Base-by-base conservation (phyloP, 2,888 invertebrate genomes). In the Agrochola lychnidis region DNA sequence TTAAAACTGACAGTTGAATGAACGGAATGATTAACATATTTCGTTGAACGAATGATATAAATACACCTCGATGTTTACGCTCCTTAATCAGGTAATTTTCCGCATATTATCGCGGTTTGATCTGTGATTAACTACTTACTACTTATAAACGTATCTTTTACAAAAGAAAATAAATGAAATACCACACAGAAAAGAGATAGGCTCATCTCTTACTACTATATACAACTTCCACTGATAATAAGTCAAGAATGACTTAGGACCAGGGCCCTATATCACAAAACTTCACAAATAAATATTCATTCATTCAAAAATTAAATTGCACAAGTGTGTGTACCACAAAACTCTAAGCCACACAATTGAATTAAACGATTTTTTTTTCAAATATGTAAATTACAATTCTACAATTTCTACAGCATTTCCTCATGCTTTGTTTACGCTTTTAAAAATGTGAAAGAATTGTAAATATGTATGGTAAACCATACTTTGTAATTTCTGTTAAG, bases 21-120 rank as follows among this genome's bases (percentile, higher is more conserved):
- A 84, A 84, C 82, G 66, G 48, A 76, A 76, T 76, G 57, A 82
- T 82, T 80, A 77, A 72, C 40, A 25, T 57, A 61, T 64, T 40
- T 62, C 56, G 45, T 22, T 64, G 51, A 82, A 84, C 25, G 71
- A 80, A 84, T 76, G 71, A 76, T 81, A 61, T 62, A 53, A 79
- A 71, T 79, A 67, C 57, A 63, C 22, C 36, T 56, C 12, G 10
- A 10, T 70, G 30, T 30, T 62, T 22, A 79, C 69, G 45, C 56
- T 71, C 4, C 51, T 25, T 68, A 57, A 70, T 45, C n/a, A 30
- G 9, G 79, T 69, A 82, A 82, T 82, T 82, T 81, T 84, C 57
- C 67, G 70, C 85, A 48, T 70, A 73, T 81, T 76, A 72, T 36
- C n/a, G 7, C n/a, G 45, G n/a, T 59, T 70, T 76, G 42, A 73